A percentile compares a stretch with the other conserved stretches of the same genome.
Conservation (phyloP, 2,888 invertebrate genomes). For the Spodoptera littoralis region DNA sequence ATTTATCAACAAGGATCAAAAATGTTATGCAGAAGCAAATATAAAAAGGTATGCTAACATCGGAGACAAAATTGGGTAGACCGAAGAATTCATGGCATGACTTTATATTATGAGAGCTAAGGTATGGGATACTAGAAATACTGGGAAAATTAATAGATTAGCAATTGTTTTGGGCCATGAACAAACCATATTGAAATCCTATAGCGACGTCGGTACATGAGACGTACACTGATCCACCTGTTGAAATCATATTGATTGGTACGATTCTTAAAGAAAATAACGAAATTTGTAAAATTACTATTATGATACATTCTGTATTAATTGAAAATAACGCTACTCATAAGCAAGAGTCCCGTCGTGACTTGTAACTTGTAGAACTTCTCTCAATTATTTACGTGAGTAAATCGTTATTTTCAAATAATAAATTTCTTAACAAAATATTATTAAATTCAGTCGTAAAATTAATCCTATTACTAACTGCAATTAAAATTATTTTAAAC, state of each 20-base stretch:
- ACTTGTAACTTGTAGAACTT: too few relatives aligned
- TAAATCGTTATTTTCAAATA: not conserved
- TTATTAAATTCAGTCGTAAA: too few relatives aligned
- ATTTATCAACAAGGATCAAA: constrained; percentile 19
- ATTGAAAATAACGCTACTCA: too few relatives aligned
- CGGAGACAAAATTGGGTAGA: constrained; percentile 12
- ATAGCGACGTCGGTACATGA: constrained; percentile 73
- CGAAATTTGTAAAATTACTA: constrained; percentile 1
- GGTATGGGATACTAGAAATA: constrained; percentile 43
- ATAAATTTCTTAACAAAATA: not conserved
- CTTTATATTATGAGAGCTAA: constrained; percentile 15
- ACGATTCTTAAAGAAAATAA: constrained; percentile 10
- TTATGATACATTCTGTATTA: too few relatives aligned
- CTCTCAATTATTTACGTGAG: too few relatives aligned
- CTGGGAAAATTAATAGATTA: constrained; percentile 35
- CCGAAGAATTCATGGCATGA: constrained; percentile 19
- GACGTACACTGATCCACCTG: constrained; percentile 80
- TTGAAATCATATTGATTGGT: constrained; percentile 65
- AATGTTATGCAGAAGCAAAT: constrained; percentile 18
- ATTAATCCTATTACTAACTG: too few relatives aligned
- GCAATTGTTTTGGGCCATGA: constrained; percentile 56
- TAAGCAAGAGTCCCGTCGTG: too few relatives aligned
- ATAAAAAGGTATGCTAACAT: constrained; percentile 12
- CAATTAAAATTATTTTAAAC: too few relatives aligned
- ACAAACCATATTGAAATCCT: constrained; percentile 79